Evolutionary conservation across 2,113 vertebrate species (phyloP).

Genomic region (Corythornis vintsioides): DNA sequence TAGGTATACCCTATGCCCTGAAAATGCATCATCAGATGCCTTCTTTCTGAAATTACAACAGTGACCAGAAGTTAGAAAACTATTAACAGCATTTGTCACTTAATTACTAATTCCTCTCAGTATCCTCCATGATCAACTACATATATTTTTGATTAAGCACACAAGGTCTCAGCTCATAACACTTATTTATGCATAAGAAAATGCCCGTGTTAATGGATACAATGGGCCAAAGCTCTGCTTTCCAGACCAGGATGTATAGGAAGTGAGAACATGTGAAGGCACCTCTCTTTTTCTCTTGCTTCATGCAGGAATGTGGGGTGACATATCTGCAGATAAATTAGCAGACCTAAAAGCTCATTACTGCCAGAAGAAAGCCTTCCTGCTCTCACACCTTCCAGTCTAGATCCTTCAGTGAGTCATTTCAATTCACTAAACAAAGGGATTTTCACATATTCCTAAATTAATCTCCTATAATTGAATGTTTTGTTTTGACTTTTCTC

Average conservation of each 20-base stretch:
- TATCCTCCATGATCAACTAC: not conserved
- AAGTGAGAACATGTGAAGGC: not conserved
- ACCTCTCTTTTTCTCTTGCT: not conserved
- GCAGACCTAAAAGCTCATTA: not conserved
- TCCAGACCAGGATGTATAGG: not conserved
- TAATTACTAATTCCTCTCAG: not conserved
- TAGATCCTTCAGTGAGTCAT: not conserved
- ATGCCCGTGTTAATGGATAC: rapidly evolving
- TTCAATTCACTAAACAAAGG: not conserved
- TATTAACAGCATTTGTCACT: rapidly evolving
- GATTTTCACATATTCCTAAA: not conserved
- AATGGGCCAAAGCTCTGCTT: not conserved
- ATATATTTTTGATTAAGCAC: not conserved
- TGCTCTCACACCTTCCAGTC: not conserved
- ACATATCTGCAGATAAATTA: not conserved
- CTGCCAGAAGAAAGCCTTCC: not conserved
- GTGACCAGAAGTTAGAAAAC: not conserved
- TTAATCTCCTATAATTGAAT: not conserved
- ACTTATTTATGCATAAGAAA: not conserved
- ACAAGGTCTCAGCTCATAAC: not conserved
- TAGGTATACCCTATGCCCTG: not conserved
- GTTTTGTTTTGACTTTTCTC: not conserved
- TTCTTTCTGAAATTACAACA: not conserved
- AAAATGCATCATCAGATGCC: not conserved
- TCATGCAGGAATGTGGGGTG: not conserved